Base-by-base conservation (phyloP, 2,113 vertebrate genomes). In the Leptocoma aspasia region DNA sequence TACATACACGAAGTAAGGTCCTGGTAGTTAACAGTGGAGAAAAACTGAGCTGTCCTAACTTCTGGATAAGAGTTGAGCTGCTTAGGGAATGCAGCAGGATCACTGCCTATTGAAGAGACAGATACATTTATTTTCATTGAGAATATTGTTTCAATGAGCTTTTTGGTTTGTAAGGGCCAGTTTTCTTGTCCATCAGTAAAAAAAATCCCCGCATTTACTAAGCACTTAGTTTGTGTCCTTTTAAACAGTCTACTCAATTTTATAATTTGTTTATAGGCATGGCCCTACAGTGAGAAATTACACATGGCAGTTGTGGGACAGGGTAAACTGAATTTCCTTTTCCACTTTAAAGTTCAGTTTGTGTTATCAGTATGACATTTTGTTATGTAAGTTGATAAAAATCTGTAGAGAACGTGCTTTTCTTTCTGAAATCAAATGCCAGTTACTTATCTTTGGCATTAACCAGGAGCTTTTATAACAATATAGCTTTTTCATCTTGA, bases 281-380 rank as follows among this genome's bases (percentile, higher is more conserved):
- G 49, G 71, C 71, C 39, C 24, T 64, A 28, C 37, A 68, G 64
- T 73, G 26, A 94, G 45, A 70, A 92, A 65, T 59, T 78, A 75
- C 61, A n/a, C 22, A 26, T 73, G 45, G 50, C 65, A 33, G 18
- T n/a, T 89, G 33, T 63, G 77, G 39, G 83, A 92, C 77, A 92
- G 90, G 83, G 86, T 71, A 72, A 96, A 86, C 82, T 96, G 87
- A 66, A 94, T 96, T 96, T 92, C 66, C 37, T 80, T 94, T 94
- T 90, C 37, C 3, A 5, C 85, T 81, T 89, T 92, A 59, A 92
- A 90, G 82, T 50, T 66, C 39, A 37, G 7, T 78, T 91, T 86
- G 23, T 9, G 68, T 87, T 96, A 90, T 92, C 68, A 60, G 10
- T 80, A 65, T 83, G 22, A 84, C 23, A n/a, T 52, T 71, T 57